Conservation (phyloP, 1,140 invertebrate species). For the Condylostylus longicornis region DNA sequence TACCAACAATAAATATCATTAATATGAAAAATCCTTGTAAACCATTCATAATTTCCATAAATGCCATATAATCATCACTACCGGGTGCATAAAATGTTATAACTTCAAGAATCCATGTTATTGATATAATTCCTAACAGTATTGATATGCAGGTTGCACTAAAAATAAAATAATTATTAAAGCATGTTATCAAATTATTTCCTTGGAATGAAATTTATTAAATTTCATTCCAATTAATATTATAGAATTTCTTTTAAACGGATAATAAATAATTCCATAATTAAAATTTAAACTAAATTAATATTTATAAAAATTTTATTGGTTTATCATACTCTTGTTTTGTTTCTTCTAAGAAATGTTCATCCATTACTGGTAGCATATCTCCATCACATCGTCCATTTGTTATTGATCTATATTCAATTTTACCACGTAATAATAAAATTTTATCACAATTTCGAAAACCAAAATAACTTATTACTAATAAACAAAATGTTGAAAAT, state of each 20-base stretch:
- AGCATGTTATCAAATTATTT: neutral
- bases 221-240: too few species aligned
- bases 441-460: slow-evolving; percentile 5
- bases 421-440: too few species aligned
- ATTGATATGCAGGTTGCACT: slow-evolving; percentile 28
- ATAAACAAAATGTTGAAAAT: slow-evolving; percentile 19
- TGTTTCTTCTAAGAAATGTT: slow-evolving; percentile 23
- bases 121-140: slow-evolving; percentile 21
- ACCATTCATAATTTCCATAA: slow-evolving; percentile 29
- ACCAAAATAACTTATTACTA: slow-evolving; percentile 22
- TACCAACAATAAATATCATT: slow-evolving; percentile 26
- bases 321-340: slow-evolving; percentile 28
- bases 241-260: too few species aligned
- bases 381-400: neutral
- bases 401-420: neutral
- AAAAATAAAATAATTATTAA: neutral
- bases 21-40: slow-evolving; percentile 26
- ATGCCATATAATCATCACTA: slow-evolving; percentile 14
- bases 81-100: slow-evolving; percentile 26
- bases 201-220: neutral
- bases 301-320: too few species aligned
- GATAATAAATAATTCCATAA: too few species aligned
- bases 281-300: too few species aligned
- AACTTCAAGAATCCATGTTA: slow-evolving; percentile 29
- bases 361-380: slow-evolving; percentile 9